Percentiles rank a stretch among this genome's conserved stretches.
Evolutionary conservation across 2,113 vertebrate genomes (phyloP).

Genomic region (Recurvirostra avosetta): DNA sequence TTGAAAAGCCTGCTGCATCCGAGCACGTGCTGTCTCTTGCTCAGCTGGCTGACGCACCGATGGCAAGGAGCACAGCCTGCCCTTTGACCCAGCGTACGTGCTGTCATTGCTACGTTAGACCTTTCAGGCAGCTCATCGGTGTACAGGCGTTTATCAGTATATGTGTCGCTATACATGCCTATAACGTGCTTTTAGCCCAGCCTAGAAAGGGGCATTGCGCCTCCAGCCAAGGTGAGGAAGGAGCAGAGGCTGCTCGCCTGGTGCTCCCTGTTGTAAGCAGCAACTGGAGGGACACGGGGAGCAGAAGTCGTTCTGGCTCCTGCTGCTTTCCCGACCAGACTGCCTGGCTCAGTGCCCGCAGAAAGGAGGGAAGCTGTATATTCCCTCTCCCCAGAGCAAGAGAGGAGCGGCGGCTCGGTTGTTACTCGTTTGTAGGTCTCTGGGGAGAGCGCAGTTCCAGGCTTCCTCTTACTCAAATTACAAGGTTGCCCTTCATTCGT

Average conservation of each 20-base stretch:
- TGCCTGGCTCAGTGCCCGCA: background rate
- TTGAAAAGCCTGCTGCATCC: background rate
- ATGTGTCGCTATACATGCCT: fast-evolving
- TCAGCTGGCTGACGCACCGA: background rate
- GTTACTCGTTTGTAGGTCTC: background rate
- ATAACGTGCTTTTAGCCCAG: background rate
- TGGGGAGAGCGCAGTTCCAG: background rate
- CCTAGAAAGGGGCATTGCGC: background rate
- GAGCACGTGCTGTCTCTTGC: fast-evolving
- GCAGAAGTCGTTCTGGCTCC: background rate
- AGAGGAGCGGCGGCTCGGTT: fast-evolving
- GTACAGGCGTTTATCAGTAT: background rate
- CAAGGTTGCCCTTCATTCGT: conserved; percentile 6
- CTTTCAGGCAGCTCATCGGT: background rate
- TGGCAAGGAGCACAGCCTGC: background rate
- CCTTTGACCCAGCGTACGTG: background rate
- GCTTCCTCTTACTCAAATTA: conserved; percentile 38
- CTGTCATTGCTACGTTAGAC: background rate
- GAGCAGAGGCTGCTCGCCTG: background rate
- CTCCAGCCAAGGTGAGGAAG: background rate
- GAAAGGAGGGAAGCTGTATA: background rate
- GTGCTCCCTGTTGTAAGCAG: background rate
- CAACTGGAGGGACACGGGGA: background rate
- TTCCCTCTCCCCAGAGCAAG: background rate
- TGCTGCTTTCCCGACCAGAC: background rate